Evolutionary conservation across 2,888 invertebrate species (phyloP), one percentile per base, ranked within the genome.

Genomic region (Choreutis nemorana): DNA sequence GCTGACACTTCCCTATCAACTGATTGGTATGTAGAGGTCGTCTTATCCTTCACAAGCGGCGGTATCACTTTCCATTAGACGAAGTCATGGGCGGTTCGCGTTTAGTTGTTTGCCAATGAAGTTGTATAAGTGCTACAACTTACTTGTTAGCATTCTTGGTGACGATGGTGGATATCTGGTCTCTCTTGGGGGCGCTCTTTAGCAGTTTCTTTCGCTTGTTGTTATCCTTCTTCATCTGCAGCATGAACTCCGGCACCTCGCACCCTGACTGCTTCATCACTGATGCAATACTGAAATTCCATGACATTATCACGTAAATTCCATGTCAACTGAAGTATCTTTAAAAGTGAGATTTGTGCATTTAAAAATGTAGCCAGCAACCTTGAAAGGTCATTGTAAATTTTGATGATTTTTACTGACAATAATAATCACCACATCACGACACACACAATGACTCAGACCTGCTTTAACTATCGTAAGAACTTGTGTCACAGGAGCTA

Each of bases 201-300:
- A 81, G 73, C 7, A 87, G 58, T 37, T 78, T 71, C 48, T 81
- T 84, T 25, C 81, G 62, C 34, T 83, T 83, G 29, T 83, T 84
- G 42, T 86, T 84, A 29, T 82, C 81, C 28, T 84, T 81, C 45
- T 86, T 87, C 60, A 93, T 70, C 32, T 81, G 78, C 39, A 97
- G 67, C 89, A 96, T 92, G 68, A 93, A 98, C 11, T 91, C 88
- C 0, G 97, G 97, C 0, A 98, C 93, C 7, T 87, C 84, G 56
- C 96, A 95, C 1, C 97, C 97, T 0, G 97, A 94, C 49, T 91
- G 89, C 49, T 87, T 86, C 71, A 98, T 87, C 22, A 97, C 87
- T 30, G 91, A 87, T 0, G 96, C 96, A 60, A 98, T 94, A 49
- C 94, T 94, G 55, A 29, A 31, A 10, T 12, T 11, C 3, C 14